Evolutionary conservation across 2,888 invertebrate species (phyloP).

Genomic region (Terebella lapidaria): DNA sequence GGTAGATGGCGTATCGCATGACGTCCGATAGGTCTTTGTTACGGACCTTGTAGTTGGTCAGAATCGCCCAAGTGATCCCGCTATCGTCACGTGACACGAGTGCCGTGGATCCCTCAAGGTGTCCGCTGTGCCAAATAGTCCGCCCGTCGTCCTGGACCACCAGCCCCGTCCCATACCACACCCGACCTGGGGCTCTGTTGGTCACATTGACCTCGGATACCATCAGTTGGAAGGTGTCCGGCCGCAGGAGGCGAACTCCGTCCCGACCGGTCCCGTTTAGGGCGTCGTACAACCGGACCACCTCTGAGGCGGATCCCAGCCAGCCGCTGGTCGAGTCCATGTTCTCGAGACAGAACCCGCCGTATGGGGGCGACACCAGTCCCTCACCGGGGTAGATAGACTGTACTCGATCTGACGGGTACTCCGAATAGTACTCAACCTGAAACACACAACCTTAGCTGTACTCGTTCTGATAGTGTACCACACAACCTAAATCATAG

Average conservation of each 20-base stretch:
- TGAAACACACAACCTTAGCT: too few species aligned
- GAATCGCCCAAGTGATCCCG: slow-evolving; percentile 39
- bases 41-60: slow-evolving; percentile 31
- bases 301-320: slow-evolving; percentile 33
- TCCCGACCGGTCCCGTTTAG: slow-evolving; percentile 7
- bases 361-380: slow-evolving; percentile 36
- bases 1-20: slow-evolving; percentile 20
- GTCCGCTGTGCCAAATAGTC: slow-evolving; percentile 43
- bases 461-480: too few species aligned
- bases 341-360: slow-evolving; percentile 38
- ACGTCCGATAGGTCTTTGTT: slow-evolving; percentile 23
- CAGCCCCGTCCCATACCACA: slow-evolving; percentile 41
- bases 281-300: slow-evolving; percentile 25
- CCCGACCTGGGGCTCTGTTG: background rate
- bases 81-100: slow-evolving; percentile 33
- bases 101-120: slow-evolving; percentile 45
- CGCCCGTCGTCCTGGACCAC: slow-evolving; percentile 37
- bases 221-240: slow-evolving; percentile 15
- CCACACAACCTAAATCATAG: too few species aligned
- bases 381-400: slow-evolving; percentile 21
- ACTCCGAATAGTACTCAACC: slow-evolving; percentile 25
- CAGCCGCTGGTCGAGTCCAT: slow-evolving; percentile 40
- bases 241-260: slow-evolving; percentile 4
- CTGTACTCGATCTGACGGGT: slow-evolving; percentile 9
- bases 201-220: slow-evolving; percentile 7